Evolutionary conservation across 1,140 invertebrate genomes (phyloP).

Genomic region (Drosophila kanapiae): DNA sequence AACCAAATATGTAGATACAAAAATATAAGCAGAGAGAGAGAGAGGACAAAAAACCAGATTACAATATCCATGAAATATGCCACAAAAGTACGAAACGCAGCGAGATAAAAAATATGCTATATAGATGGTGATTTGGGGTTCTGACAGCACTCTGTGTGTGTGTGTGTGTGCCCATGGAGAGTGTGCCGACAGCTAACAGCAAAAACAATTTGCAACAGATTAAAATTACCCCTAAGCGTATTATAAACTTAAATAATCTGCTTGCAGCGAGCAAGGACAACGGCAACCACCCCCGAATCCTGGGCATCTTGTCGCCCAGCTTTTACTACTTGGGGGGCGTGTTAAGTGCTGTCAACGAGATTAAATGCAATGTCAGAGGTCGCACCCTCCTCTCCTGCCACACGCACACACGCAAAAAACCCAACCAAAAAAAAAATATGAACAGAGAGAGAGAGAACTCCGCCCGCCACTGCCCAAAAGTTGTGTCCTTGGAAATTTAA

Average conservation of each 20-base stretch:
- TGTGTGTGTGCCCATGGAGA: slow-evolving; percentile 5
- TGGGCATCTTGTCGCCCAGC: neutral
- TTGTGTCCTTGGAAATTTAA: slow-evolving; percentile 83
- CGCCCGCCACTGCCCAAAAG: slow-evolving; percentile 43
- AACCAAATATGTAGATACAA: neutral
- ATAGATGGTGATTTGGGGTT: slow-evolving; percentile 64
- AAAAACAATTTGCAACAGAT: slow-evolving; percentile 85
- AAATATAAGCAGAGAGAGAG: slow-evolving; percentile 13
- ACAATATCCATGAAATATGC: slow-evolving; percentile 79
- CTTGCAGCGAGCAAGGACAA: slow-evolving; percentile 42
- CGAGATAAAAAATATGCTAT: slow-evolving; percentile 64
- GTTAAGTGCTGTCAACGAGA: slow-evolving; percentile 83
- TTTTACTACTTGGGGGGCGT: slow-evolving; percentile 75
- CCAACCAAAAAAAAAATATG: slow-evolving; percentile 18
- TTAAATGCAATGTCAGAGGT: slow-evolving; percentile 84
- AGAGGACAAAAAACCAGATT: slow-evolving; percentile 64
- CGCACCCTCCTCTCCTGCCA: slow-evolving; percentile 25
- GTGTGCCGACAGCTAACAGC: slow-evolving; percentile 47
- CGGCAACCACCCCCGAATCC: slow-evolving; percentile 13
- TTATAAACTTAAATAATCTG: slow-evolving; percentile 84
- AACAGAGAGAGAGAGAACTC: neutral
- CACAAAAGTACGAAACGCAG: slow-evolving; percentile 56
- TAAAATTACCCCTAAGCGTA: slow-evolving; percentile 85
- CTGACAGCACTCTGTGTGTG: slow-evolving; percentile 27
- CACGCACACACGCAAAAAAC: slow-evolving; percentile 27